Evolutionary conservation across 2,113 vertebrate genomes (phyloP), one percentile per base, ranked within the genome.

Genomic region (Corythaixoides concolor): DNA sequence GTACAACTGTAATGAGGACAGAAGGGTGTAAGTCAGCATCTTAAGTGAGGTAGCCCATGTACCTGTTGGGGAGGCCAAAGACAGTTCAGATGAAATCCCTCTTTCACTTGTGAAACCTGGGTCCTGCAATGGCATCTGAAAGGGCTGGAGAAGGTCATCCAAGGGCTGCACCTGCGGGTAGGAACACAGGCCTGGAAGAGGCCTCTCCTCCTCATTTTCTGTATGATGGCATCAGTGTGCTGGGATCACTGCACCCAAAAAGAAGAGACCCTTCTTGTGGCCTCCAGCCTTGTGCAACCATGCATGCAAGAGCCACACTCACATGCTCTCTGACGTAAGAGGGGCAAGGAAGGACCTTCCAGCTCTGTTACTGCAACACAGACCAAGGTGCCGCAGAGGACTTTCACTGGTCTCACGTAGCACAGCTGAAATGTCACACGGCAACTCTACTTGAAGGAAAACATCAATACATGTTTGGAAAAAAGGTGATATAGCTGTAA

Each of bases 261-360:
- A 45, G 27, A 45, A 74, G 7, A 39, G 5, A 19, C 5, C 2
- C 11, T 30, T 79, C 11, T 23, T 21, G 26, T 59, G 11, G 18
- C 12, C 18, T 66, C 28, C 27, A 53, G 45, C 39, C 14, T 63
- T 15, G 20, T 27, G 47, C 19, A 56, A 23, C n/a, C 0, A 0
- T 11, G 5, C 11, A 5, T 13, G 18, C 21, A 55, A 67, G 6
- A 74, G 16, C 41, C 73, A 18, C 39, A 26, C 15, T 49, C 14
- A 7, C 2, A 0, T n/a, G 32, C 14, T 23, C 18, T 41, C 16
- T 53, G 21, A 0, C 1, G 21, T 11, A 35, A 53, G 22, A 49
- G 11, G 15, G 12, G 24, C 26, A 47, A 49, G 53, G 47, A 73
- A 43, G 53, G 13, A 81, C 39, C 67, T 50, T 24, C 8, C 32